Base-by-base conservation (phyloP, 2,888 invertebrate genomes). In the Leptothorax acervorum region DNA sequence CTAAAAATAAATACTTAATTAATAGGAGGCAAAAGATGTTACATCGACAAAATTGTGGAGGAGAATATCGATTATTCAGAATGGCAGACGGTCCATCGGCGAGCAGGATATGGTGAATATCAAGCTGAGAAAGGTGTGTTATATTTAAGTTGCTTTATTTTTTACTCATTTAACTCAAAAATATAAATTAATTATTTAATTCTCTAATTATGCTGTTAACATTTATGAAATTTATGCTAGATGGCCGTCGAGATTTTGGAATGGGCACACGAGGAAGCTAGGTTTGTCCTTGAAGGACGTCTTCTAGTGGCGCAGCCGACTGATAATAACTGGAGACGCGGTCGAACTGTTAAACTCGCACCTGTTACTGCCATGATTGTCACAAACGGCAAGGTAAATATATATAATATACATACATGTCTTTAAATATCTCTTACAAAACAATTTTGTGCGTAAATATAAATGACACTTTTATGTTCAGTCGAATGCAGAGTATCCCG, bases 231-330 rank as follows among this genome's bases (percentile, higher is more conserved):
- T 76, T 48, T 65, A 23, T 66, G 89, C 45, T 91, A 96, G 96
- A 97, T 99, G 96, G 99, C 99, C 78, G 97, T 99, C 87, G 99
- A 99, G 94, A 97, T 98, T 6, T 95, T 99, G 89, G 98, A 98
- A 93, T 99, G 99, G 99, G 98, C 97, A 95, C 98, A 98, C 93
- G 98, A 98, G 92, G 98, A 99, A 95, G 98, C 98, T 68, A 97
- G 97, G 94, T 98, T 99, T 94, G 97, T 98, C 88, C 96, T 98
- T 95, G 98, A 99, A 95, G 99, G 99, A 84, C 97, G 97, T 94
- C 95, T 99, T 92, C 95, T 98, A 91, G 98, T 97, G 94, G 98
- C 98, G 62, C 98, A 98, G 95, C 98, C 98, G 63, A 97, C 98
- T 82, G 98, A 98, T 95, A 98, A 97, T 95, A 98, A 98, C 95